Base-by-base conservation (phyloP, 2,888 invertebrate species). In the Cinara cedri region DNA sequence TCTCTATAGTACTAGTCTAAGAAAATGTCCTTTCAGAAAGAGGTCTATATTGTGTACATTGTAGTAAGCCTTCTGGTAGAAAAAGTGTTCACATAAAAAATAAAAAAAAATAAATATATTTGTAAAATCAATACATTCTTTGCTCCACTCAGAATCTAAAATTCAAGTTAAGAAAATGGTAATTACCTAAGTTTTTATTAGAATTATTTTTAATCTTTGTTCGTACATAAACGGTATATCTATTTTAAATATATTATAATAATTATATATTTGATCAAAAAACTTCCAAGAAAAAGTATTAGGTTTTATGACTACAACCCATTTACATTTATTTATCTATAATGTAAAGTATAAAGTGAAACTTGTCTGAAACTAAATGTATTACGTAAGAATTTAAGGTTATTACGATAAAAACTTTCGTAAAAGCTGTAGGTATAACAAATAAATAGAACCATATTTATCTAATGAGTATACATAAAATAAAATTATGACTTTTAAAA, bases 321-420 rank as follows among this genome's bases (percentile, higher is more conserved):
- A 34, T 26, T 68, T 68, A 68, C 26, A 68, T 51, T 68, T 68
- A 68, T 68, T 68, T 26, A 16, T 26, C 68, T 26, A 26, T 68
- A 51, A 68, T n/a, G n/a, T n/a, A n/a, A n/a, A n/a, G n/a, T n/a
- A n/a, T n/a, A n/a, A n/a, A 68, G 26, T 26, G 68, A 68, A 68
- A 51, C n/a, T 68, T 68, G 68, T 51, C 51, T n/a, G 51, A 51
- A 68, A 51, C 68, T 51, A 26, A 68, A 51, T 11, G 49, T n/a
- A 2, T 26, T 26, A 51, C 51, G 26, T 51, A 19, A 26, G 49
- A 68, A 68, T 68, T 68, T 68, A 51, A 68, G 68, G 51, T 51
- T 68, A 68, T 51, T 51, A 13, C 13, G 68, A 24, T n/a, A 26
- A 51, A 68, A 68, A 51, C 68, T 68, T 51, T 68, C 11, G 1